Base-by-base conservation (phyloP, 2,797 vertebrate species). In the Stomatorhinus walkeri region DNA sequence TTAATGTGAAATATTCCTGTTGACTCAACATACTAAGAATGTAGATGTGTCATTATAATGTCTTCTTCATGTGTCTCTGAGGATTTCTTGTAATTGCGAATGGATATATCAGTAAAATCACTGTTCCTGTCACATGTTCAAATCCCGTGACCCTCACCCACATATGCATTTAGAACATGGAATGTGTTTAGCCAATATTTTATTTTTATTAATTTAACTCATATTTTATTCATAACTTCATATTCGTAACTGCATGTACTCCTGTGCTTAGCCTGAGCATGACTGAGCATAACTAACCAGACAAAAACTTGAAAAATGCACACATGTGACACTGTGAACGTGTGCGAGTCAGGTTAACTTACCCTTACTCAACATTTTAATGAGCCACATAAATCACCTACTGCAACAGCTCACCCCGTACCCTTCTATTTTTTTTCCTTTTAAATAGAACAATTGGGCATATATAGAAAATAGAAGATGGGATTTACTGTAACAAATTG, bases 331-430 rank as follows among this genome's bases (percentile, higher is more conserved):
- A 89, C 43, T 72, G 83, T 64, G 61, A 72, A 28, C 88, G 40
- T 89, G 61, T 89, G 88, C 79, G n/a, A 12, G 49, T 49, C 83
- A 86, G 88, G 84, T 16, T 89, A 90, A 90, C 92, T 91, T 91
- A 81, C 59, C 89, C 90, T 91, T 91, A 91, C 89, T 92, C 90
- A 91, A 91, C 88, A 88, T 81, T 91, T 88, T 92, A 91, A 92
- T 89, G 85, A 90, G 87, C 79, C 68, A 64, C 90, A 93, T 93
- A 92, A 93, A 92, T 93, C 92, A 93, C 89, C 51, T 64, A 87
- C 89, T 61, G 87, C 89, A 88, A 89, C 88, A 85, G 85, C 61
- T 88, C 64, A 32, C 89, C 49, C 79, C 12, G 51, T 79, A 88
- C 90, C 89, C 85, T 36, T 88, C 68, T 48, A 59, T 24, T 36